Evolutionary conservation across 2,888 invertebrate genomes (phyloP), one percentile per base, ranked within the genome.

Genomic region (Perizoma flavofasciatum): DNA sequence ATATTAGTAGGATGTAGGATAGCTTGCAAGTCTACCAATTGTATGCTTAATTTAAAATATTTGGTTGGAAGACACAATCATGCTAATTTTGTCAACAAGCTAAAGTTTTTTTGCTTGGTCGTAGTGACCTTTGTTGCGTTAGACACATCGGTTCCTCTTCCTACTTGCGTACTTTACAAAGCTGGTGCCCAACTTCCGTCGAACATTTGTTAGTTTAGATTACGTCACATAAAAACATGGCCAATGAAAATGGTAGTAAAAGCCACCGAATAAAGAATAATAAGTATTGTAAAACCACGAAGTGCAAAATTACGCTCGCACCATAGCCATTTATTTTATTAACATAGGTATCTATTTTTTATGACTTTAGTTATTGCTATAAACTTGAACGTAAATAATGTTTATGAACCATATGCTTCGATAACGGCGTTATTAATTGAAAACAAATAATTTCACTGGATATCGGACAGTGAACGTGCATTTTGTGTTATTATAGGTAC

Each of bases 131-230:
- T 82, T 79, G 77, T 85, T 84, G 79, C 82, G 82, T 85, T 82
- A 86, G 79, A 80, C 74, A 77, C 82, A 78, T 80, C 76, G 71
- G 81, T 89, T 88, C 88, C 88, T 88, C 86, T 88, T 89, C 89
- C 88, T 89, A 71, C 77, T 81, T 74, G 68, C 67, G 71, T 77
- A 73, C 73, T 76, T 73, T 72, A 82, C 78, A 82, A 79, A 81
- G 74, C n/a, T n/a, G n/a, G n/a, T n/a, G n/a, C 67, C 70, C 70
- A 66, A 78, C 83, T 88, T 89, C 85, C 83, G 83, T 69, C 72
- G 66, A 69, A 66, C 68, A 67, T 77, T 77, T 70, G 60, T 69
- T 69, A 69, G 53, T 61, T 34, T 63, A 58, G 53, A 63, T 63
- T 59, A 58, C 57, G 49, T 61, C 54, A 53, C 39, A 55, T 61